Conservation (phyloP, 2,888 invertebrate genomes). For the Melanargia galathea region DNA sequence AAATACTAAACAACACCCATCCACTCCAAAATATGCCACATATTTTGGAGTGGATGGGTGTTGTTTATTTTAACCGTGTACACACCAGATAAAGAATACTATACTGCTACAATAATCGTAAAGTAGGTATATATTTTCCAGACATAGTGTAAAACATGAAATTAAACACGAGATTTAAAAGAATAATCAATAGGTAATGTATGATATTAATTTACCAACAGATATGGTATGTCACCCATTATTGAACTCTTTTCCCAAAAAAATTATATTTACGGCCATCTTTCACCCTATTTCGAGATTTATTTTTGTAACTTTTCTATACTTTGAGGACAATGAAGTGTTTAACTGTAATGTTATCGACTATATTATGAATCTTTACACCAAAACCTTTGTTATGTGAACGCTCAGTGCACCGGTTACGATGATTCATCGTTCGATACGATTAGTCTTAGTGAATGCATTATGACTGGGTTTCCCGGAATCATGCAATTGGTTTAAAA, state of each 20-base stretch:
- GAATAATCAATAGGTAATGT: not conserved
- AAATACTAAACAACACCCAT: too few relatives aligned
- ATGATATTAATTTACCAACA: not conserved
- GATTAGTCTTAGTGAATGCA: conserved; percentile 55
- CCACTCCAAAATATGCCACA: not conserved
- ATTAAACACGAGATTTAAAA: too few relatives aligned
- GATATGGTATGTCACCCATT: not conserved
- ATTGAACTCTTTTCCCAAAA: not conserved
- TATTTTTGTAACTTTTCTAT: not conserved
- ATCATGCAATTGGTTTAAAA: conserved; percentile 38
- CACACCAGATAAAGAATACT: not conserved
- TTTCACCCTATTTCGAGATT: not conserved
- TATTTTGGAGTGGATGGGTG: not conserved
- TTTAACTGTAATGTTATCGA: not conserved
- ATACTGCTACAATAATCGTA: too few relatives aligned
- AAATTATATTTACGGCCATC: not conserved
- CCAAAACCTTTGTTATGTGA: conserved; percentile 49
- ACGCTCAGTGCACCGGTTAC: conserved; percentile 57
- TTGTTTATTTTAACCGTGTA: not conserved
- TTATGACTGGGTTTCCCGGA: conserved; percentile 61
- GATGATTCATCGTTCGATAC: conserved; percentile 72
- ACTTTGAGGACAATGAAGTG: not conserved
- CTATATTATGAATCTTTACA: not conserved
- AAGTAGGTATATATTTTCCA: too few relatives aligned
- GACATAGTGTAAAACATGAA: not conserved